phyloP scores from a whole-genome alignment of 2,113 vertebrate genomes.

The Sphyrna mokarran region DNA sequence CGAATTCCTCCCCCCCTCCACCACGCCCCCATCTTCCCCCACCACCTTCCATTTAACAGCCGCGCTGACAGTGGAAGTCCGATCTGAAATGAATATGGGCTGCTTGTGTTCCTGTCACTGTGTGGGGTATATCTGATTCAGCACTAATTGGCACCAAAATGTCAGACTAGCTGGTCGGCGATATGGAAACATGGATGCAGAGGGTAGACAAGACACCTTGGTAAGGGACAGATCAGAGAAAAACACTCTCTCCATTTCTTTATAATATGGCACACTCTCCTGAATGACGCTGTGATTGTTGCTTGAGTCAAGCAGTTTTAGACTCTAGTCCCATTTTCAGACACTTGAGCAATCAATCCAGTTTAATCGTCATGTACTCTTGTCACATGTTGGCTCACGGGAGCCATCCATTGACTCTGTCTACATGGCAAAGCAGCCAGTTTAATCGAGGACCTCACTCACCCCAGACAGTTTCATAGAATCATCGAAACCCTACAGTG shows the following conservation, averaged over 20 bases:
- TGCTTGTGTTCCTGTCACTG: neutral
- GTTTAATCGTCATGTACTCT: too few species aligned
- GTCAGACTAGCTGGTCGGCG: neutral
- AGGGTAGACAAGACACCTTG: neutral
- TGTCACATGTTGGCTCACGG: too few species aligned
- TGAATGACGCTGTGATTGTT: too few species aligned
- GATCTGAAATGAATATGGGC: neutral
- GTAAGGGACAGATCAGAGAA: neutral
- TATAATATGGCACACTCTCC: neutral
- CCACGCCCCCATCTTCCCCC: too few species aligned
- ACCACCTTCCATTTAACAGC: neutral
- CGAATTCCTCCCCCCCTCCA: too few species aligned
- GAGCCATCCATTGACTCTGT: too few species aligned
- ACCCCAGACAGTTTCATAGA: too few species aligned
- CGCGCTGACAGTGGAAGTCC: neutral
- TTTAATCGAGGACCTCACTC: too few species aligned
- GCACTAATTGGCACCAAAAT: constrained; percentile 12
- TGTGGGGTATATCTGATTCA: neutral
- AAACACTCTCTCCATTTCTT: neutral
- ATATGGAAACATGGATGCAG: neutral
- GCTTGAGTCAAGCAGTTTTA: neutral
- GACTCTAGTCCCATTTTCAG: neutral
- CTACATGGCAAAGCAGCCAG: too few species aligned
- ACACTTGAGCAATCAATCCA: neutral
- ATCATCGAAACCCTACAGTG: too few species aligned